Percentiles rank a stretch among this genome's conserved stretches.
These are phyloP conservation scores for Panurus biarmicus DNA, from an alignment of 2,113 vertebrate genomes.

Conservation along the genomic window DNA sequence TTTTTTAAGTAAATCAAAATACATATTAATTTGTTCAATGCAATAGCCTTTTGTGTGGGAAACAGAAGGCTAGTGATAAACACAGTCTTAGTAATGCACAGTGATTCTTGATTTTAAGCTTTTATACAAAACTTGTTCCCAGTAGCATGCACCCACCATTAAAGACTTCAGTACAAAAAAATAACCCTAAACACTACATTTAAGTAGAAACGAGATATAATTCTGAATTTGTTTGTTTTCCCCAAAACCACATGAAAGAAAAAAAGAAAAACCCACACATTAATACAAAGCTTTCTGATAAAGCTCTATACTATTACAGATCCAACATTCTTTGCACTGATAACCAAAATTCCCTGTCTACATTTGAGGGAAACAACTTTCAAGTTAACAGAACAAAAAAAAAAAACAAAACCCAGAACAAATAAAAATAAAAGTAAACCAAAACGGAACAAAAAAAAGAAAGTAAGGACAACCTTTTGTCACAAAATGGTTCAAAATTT, in stretches of 20 bases:
- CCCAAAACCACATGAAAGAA: slow-evolving; percentile 70
- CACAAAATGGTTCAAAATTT: slow-evolving; percentile 78
- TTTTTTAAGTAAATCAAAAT: slow-evolving; percentile 85
- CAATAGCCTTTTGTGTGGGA: slow-evolving; percentile 80
- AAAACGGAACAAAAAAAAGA: slow-evolving; percentile 19
- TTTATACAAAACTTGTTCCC: slow-evolving; percentile 85
- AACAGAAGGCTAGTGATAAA: slow-evolving; percentile 82
- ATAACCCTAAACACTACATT: slow-evolving; percentile 77
- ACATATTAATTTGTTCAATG: slow-evolving; percentile 87
- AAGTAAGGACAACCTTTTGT: slow-evolving; percentile 69
- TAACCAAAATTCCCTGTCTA: slow-evolving; percentile 82
- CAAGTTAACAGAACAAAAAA: slow-evolving; percentile 83
- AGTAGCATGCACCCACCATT: slow-evolving; percentile 91
- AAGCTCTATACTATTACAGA: slow-evolving; percentile 84
- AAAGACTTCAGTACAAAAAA: slow-evolving; percentile 86
- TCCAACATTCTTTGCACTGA: slow-evolving; percentile 82
- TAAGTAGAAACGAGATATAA: slow-evolving; percentile 82
- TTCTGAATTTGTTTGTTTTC: slow-evolving; percentile 80
- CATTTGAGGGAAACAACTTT: slow-evolving; percentile 76
- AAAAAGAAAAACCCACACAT: slow-evolving; percentile 75
- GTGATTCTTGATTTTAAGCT: slow-evolving; percentile 81
- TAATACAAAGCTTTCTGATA: slow-evolving; percentile 86
- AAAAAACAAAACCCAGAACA: background rate
- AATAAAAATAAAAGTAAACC: slow-evolving; percentile 32
- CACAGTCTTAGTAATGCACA: slow-evolving; percentile 81